Conservation (phyloP, 92 coral and sea anemone species). For the Phenganax stokvisi region DNA sequence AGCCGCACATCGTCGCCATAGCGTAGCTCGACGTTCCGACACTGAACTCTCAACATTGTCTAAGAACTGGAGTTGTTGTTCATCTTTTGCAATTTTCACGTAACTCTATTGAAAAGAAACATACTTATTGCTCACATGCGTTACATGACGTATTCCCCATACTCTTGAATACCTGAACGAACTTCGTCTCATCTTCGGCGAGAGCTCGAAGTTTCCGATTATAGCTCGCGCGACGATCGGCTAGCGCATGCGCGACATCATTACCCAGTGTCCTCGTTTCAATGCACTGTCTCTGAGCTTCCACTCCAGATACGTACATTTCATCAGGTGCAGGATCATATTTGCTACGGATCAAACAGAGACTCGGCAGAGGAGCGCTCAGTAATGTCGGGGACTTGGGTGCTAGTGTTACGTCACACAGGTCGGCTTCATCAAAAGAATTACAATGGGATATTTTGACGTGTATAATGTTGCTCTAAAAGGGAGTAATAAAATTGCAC, state of each 20-base stretch:
- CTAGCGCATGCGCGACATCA: slow-evolving; percentile 63
- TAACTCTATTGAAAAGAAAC: slow-evolving; percentile 47
- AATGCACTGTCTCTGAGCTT: slow-evolving; percentile 80
- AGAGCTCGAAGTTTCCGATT: slow-evolving; percentile 46
- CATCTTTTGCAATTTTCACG: slow-evolving; percentile 62
- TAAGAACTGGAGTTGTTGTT: slow-evolving; percentile 65
- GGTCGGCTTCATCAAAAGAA: slow-evolving; percentile 30
- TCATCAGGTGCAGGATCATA: slow-evolving; percentile 34
- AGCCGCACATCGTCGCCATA: slow-evolving; percentile 93
- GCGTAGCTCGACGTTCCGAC: slow-evolving; percentile 68
- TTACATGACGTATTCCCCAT: no score
- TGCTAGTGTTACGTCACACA: slow-evolving; percentile 48
- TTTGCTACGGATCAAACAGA: slow-evolving; percentile 51
- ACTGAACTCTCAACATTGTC: slow-evolving; percentile 71
- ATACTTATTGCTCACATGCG: neutral
- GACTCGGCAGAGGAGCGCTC: slow-evolving; percentile 77
- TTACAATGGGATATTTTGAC: slow-evolving; percentile 30
- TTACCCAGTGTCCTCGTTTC: slow-evolving; percentile 72
- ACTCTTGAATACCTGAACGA: slow-evolving; percentile 59
- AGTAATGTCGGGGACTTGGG: slow-evolving; percentile 59
- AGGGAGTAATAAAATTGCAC: neutral
- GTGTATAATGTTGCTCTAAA: slow-evolving; percentile 30
- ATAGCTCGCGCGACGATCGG: slow-evolving; percentile 74
- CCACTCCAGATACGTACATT: slow-evolving; percentile 81
- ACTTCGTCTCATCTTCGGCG: slow-evolving; percentile 54